Evolutionary conservation across 2,888 invertebrate genomes (phyloP).

Genomic region (Abscondita cerata): DNA sequence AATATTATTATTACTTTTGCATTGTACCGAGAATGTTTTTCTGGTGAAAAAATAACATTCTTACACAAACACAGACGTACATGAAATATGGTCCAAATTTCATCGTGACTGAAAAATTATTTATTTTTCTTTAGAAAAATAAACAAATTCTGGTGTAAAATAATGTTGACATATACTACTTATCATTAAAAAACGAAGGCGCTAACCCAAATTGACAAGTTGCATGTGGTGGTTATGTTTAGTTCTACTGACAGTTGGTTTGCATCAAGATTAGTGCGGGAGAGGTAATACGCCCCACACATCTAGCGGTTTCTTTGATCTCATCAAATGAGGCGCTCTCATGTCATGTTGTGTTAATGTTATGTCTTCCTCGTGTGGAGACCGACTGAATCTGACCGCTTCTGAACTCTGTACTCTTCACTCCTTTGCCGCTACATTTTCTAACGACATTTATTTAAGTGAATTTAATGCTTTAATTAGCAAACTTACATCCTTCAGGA

Average conservation of each 20-base stretch:
- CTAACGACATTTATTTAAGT: slow-evolving; percentile 15
- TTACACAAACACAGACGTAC: slow-evolving; percentile 4
- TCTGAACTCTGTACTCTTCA: slow-evolving; percentile 46
- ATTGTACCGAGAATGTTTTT: background rate
- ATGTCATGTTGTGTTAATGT: slow-evolving; percentile 56
- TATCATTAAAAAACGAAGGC: slow-evolving; percentile 40
- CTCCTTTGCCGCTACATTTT: slow-evolving; percentile 16
- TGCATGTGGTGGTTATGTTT: slow-evolving; percentile 50
- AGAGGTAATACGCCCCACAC: slow-evolving; percentile 41
- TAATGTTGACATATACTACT: slow-evolving; percentile 35
- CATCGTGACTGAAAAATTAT: slow-evolving; percentile 23
- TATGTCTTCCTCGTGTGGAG: slow-evolving; percentile 50
- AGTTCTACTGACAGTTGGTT: slow-evolving; percentile 50
- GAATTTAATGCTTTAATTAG: slow-evolving; percentile 10
- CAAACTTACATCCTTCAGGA: background rate
- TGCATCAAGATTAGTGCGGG: slow-evolving; percentile 43
- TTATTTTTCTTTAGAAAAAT: slow-evolving; percentile 28
- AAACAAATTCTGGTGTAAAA: slow-evolving; percentile 31
- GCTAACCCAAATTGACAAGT: slow-evolving; percentile 48
- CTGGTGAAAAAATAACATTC: background rate
- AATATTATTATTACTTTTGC: background rate
- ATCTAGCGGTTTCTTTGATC: slow-evolving; percentile 53
- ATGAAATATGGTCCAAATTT: slow-evolving; percentile 21
- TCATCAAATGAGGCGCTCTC: slow-evolving; percentile 57
- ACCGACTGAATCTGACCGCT: slow-evolving; percentile 47